phyloP scores from a whole-genome alignment of 53 echinoderm and acorn worm genomes.

The Patiria pectinifera region DNA sequence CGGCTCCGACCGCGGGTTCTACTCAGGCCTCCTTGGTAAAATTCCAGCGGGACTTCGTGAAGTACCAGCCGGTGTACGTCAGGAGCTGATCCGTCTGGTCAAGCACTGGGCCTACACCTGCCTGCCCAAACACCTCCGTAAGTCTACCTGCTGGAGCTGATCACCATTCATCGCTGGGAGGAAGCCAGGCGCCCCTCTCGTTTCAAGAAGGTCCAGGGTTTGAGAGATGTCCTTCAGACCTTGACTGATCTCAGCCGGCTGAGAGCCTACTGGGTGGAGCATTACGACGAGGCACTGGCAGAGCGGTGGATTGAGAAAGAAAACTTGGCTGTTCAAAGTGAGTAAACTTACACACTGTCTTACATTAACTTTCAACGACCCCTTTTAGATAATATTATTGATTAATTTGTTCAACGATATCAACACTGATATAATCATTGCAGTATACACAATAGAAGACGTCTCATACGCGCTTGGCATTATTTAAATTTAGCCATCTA shows the following conservation, averaged over 20 bases:
- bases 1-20: slow-evolving; percentile 20
- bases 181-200: slow-evolving; percentile 25
- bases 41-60: slow-evolving; percentile 48
- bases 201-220: slow-evolving; percentile 46
- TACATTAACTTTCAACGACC: no score
- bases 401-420: no score
- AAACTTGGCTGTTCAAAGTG: background rate
- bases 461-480: no score
- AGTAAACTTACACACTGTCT: no score
- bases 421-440: no score
- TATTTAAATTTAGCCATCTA: no score
- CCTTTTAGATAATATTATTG: no score
- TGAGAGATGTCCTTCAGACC: slow-evolving; percentile 51
- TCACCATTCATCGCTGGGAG: slow-evolving; percentile 64
- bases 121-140: background rate
- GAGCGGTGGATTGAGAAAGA: background rate
- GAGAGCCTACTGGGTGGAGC: slow-evolving; percentile 19
- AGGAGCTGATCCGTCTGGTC: slow-evolving; percentile 62
- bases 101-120: slow-evolving; percentile 57
- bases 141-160: slow-evolving; percentile 62
- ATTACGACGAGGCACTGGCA: slow-evolving; percentile 2
- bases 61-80: slow-evolving; percentile 21
- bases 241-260: background rate
- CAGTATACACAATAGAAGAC: no score
- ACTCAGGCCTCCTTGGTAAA: slow-evolving; percentile 59